phyloP scores from a whole-genome alignment of 2,797 vertebrate species.

The Corythornis leucogaster region DNA sequence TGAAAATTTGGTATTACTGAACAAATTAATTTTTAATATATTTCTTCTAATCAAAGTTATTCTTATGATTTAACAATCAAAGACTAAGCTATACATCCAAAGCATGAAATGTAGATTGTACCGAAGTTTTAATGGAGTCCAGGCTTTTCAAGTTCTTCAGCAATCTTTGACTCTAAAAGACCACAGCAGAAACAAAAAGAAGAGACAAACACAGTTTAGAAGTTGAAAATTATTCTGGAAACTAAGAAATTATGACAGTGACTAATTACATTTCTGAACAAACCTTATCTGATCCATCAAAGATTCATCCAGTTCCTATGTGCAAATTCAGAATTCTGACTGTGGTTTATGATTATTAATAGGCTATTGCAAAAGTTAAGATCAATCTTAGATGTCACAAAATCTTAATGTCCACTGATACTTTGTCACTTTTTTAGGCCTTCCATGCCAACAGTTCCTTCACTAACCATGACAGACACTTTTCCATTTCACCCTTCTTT shows the following conservation, averaged over 20 bases:
- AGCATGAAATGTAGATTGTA: constrained; percentile 70
- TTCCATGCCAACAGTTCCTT: background rate
- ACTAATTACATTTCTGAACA: background rate
- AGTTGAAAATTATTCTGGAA: background rate
- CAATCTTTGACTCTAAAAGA: constrained; percentile 88
- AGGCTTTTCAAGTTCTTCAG: constrained; percentile 89
- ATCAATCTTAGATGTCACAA: background rate
- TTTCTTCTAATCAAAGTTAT: background rate
- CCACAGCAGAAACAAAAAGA: constrained; percentile 6
- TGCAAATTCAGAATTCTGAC: background rate
- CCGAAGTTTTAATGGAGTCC: constrained; percentile 89
- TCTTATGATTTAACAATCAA: background rate
- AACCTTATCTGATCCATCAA: background rate
- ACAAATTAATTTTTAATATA: background rate
- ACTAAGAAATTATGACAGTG: background rate
- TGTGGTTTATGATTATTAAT: background rate
- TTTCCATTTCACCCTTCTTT: background rate
- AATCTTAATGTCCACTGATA: background rate
- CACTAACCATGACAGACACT: background rate
- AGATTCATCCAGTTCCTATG: background rate
- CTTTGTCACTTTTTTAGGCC: background rate
- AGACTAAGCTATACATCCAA: background rate
- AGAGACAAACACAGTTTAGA: background rate
- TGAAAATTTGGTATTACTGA: background rate
- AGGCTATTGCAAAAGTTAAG: background rate